These are phyloP conservation scores for Stictocephala bisonia DNA, from an alignment of 2,888 invertebrate species.

Conservation along the genomic window DNA sequence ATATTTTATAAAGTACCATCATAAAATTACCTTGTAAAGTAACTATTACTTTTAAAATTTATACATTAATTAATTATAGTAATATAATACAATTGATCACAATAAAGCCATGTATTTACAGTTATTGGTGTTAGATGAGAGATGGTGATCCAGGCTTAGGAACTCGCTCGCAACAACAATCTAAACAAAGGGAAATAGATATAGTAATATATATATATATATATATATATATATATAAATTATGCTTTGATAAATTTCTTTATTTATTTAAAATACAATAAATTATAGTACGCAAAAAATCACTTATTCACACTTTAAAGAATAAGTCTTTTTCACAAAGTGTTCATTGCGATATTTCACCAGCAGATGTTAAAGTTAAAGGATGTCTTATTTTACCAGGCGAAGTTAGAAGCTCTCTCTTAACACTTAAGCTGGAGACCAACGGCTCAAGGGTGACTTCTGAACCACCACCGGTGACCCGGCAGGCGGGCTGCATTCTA, in stretches of 20 bases:
- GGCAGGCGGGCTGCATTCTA: too few species aligned
- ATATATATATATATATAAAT: not conserved
- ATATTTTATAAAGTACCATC: constrained; percentile 16
- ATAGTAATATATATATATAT: too few species aligned
- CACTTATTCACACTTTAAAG: too few species aligned
- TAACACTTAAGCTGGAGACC: too few species aligned
- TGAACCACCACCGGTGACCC: too few species aligned
- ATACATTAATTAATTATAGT: constrained; percentile 19
- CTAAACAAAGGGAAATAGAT: constrained; percentile 26
- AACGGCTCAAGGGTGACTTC: too few species aligned
- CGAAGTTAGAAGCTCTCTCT: too few species aligned
- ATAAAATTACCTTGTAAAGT: not conserved
- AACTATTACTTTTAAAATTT: constrained; percentile 20
- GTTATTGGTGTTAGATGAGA: constrained; percentile 11
- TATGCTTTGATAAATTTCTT: not conserved
- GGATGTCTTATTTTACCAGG: too few species aligned
- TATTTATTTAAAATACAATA: not conserved
- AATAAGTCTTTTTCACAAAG: too few species aligned
- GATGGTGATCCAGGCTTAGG: not conserved
- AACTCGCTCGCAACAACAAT: not conserved
- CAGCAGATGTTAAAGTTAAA: too few species aligned
- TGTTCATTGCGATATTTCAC: too few species aligned
- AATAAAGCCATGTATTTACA: constrained; percentile 32
- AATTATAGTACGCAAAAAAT: not conserved
- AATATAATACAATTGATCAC: constrained; percentile 36